A percentile compares a stretch with the other conserved stretches of the same genome.
Evolutionary conservation across 2,888 invertebrate species (phyloP).

Genomic region (Cephus runcator): DNA sequence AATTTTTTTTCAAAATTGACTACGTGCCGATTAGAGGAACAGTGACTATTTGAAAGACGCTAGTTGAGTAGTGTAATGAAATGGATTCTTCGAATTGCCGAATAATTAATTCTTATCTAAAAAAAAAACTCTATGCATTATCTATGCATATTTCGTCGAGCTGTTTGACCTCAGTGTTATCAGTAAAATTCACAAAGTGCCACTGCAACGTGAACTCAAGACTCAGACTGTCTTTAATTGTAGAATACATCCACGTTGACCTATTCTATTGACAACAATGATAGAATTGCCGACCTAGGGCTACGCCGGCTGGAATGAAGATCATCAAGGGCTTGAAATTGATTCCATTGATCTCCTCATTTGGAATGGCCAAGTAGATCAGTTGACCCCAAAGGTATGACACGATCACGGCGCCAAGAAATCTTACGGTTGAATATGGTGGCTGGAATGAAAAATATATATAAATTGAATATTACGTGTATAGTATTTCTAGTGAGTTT

Average conservation of each 20-base stretch:
- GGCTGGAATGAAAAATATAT: conserved; percentile 70
- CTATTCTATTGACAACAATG: not conserved
- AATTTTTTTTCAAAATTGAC: not conserved
- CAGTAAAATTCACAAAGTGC: not conserved
- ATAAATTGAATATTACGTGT: not conserved
- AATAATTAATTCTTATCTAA: not conserved
- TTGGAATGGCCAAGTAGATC: conserved; percentile 80
- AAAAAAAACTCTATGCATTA: not conserved
- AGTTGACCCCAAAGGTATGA: conserved; percentile 85
- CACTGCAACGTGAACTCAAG: not conserved
- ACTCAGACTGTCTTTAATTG: not conserved
- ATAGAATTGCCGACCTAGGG: conserved; percentile 71
- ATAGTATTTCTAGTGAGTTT: not conserved
- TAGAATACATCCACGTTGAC: not conserved
- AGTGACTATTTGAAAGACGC: too few relatives aligned
- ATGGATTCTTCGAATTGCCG: not conserved
- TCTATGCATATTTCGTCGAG: not conserved
- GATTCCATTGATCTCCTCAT: conserved; percentile 76
- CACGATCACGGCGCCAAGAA: conserved; percentile 80
- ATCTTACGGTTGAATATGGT: conserved; percentile 83
- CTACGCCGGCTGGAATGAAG: conserved; percentile 77
- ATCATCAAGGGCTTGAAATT: conserved; percentile 79
- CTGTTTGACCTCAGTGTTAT: not conserved
- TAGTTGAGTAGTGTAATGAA: not conserved
- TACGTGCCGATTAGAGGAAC: too few relatives aligned